These are phyloP conservation scores for Oreochromis spilurus DNA, from an alignment of 2,113 vertebrate species.

Conservation along the genomic window DNA sequence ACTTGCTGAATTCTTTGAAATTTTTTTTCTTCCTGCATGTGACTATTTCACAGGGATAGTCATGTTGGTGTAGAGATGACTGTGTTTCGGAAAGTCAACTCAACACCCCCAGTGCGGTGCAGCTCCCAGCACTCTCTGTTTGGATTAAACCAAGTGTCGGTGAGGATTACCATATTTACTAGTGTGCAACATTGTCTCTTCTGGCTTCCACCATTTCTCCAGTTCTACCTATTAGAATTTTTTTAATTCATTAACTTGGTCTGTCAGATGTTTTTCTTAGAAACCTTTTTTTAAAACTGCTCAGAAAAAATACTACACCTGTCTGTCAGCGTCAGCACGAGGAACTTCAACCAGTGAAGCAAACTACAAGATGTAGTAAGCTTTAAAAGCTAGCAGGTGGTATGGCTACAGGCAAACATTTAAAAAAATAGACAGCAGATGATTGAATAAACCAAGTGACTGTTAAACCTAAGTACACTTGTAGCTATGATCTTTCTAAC, in stretches of 20 bases:
- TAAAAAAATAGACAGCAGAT: not conserved
- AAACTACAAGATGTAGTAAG: not conserved
- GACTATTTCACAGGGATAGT: constrained; percentile 71
- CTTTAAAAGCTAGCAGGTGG: not conserved
- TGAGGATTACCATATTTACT: constrained; percentile 57
- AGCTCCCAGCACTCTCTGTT: constrained; percentile 90
- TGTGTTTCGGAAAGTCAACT: constrained; percentile 86
- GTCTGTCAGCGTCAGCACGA: not conserved
- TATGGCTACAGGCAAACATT: not conserved
- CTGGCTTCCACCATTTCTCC: not conserved
- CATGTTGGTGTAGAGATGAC: constrained; percentile 86
- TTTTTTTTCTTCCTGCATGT: not conserved
- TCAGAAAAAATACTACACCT: not conserved
- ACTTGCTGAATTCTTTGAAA: not conserved
- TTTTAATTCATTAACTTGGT: not conserved
- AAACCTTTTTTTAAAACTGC: not conserved
- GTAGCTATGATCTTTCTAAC: not conserved
- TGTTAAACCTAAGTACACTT: not conserved
- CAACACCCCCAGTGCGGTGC: constrained; percentile 85
- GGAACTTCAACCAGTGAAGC: not conserved
- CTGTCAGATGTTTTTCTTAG: not conserved
- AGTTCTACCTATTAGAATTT: not conserved
- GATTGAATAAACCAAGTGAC: not conserved
- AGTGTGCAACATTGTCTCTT: not conserved
- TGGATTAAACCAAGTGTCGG: constrained; percentile 88